Percentiles rank a stretch among this genome's conserved stretches.
These are phyloP conservation scores for Diogma glabrata DNA, from an alignment of 2,888 invertebrate species.

Conservation along the genomic window DNA sequence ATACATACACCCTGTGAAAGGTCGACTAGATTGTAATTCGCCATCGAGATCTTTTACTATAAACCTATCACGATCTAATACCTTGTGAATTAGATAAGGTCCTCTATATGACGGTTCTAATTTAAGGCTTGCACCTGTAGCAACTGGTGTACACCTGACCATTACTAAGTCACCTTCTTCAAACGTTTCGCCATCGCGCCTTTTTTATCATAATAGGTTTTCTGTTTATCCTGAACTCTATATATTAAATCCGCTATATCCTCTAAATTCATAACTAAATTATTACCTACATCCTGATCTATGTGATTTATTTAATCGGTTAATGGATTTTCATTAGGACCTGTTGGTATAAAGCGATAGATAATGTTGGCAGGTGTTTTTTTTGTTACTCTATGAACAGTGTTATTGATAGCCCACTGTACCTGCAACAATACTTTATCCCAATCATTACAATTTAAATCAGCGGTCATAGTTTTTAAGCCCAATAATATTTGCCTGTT, in stretches of 20 bases:
- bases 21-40: neutral
- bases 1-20: neutral
- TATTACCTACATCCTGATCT: neutral
- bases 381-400: neutral
- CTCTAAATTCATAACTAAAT: neutral
- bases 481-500: neutral
- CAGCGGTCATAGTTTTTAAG: neutral
- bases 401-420: neutral
- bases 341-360: neutral
- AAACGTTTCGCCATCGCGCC: neutral
- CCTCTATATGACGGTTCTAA: neutral
- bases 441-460: neutral
- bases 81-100: neutral
- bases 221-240: neutral
- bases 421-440: too few relatives aligned
- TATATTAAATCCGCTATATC: too few relatives aligned
- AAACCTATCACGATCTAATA: neutral
- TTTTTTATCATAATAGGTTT: neutral
- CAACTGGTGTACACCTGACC: neutral
- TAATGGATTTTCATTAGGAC: neutral
- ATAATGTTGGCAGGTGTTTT: too few relatives aligned
- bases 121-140: neutral
- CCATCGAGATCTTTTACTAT: neutral
- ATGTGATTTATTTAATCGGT: neutral
- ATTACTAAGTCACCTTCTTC: neutral